Percentiles rank a stretch among this genome's conserved stretches.
Conservation (phyloP, 2,888 invertebrate genomes). For the Masnerella sp. region DNA sequence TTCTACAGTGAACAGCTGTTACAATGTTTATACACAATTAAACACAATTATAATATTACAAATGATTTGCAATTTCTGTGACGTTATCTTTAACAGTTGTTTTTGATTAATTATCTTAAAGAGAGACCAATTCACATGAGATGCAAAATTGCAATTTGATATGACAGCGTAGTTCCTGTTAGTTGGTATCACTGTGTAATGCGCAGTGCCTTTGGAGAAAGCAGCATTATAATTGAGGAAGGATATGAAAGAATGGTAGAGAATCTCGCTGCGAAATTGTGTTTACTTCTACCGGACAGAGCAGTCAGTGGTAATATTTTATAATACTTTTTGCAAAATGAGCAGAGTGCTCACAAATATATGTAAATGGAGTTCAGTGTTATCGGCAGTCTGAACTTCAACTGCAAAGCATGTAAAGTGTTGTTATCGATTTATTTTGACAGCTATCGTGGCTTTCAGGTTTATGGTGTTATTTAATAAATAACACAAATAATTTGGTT, state of each 20-base stretch:
- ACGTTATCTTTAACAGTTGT: too few species aligned
- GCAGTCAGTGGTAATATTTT: conserved; percentile 67
- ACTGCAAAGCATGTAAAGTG: conserved; percentile 21
- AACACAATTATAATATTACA: too few species aligned
- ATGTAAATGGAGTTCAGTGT: not conserved
- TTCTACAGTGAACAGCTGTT: too few species aligned
- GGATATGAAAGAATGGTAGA: conserved; percentile 69
- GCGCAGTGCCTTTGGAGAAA: conserved; percentile 25
- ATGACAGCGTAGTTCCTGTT: not conserved
- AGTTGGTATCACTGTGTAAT: conserved; percentile 39
- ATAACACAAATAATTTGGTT: too few species aligned
- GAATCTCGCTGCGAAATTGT: conserved; percentile 75
- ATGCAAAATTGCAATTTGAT: too few species aligned
- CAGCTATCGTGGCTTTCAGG: conserved; percentile 24
- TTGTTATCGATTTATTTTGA: conserved; percentile 59
- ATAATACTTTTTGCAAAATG: not conserved
- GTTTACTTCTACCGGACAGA: conserved; percentile 70
- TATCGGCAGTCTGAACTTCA: not conserved
- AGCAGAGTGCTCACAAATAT: not conserved
- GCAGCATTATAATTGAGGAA: conserved; percentile 36
- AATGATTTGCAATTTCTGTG: too few species aligned
- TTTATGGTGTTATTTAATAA: conserved; percentile 1
- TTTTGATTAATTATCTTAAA: too few species aligned
- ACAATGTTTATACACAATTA: too few species aligned
- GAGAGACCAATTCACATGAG: too few species aligned